Evolutionary conservation across 2,113 vertebrate species (phyloP), one percentile per base, ranked within the genome.

Genomic region (Donacobius atricapilla): DNA sequence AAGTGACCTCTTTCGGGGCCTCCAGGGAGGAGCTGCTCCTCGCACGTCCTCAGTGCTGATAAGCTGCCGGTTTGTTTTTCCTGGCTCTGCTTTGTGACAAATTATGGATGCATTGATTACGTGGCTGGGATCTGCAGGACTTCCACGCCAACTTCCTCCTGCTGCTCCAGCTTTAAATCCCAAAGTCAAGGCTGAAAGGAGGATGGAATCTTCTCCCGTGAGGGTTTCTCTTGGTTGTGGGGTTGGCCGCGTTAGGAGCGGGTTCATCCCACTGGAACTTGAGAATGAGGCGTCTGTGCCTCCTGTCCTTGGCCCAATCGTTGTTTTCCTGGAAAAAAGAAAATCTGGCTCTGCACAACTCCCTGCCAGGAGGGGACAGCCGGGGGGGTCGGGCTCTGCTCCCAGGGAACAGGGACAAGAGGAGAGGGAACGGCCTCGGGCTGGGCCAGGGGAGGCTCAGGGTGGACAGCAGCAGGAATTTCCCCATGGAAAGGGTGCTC

Each of bases 241-340:
- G 39, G 63, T 56, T 27, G 5, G 28, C 5, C 15, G 27, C 5
- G 1, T 13, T 18, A 28, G 71, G 63, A 16, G 37, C 0, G 1
- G 21, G 27, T 27, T 48, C 39, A n/a, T 68, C 47, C 69, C 13
- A 2, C 50, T 51, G 21, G 16, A 18, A 12, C 3, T 8, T 7
- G 61, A 21, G 51, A 53, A 17, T 60, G 42, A 40, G 28, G 18
- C 23, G 16, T 25, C 53, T 47, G 33, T 6, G 57, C 13, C 12
- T 84, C 35, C 35, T 56, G 30, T 25, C 11, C 40, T 54, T 14
- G 47, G 40, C 8, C 47, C 28, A 6, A 0, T 7, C 13, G 1
- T 35, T 48, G n/a, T 64, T 31, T 31, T 40, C 17, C 42, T 19
- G 50, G 35, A 6, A 13, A 8, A 4, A 68, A 60, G 30, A 16